These are phyloP conservation scores for Antheraea yamamai DNA, from an alignment of 2,888 invertebrate species.

Conservation along the genomic window DNA sequence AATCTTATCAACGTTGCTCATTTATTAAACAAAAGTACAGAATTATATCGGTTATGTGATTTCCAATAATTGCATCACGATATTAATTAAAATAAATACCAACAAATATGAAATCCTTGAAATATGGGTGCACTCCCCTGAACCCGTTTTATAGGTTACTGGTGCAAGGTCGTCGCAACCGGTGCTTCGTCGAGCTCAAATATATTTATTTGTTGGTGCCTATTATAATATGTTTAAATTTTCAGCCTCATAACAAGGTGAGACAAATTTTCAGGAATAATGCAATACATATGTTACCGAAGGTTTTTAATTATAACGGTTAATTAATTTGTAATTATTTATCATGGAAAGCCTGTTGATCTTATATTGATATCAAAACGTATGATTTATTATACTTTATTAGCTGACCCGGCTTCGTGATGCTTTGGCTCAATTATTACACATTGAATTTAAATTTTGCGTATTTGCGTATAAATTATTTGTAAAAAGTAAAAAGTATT, in stretches of 20 bases:
- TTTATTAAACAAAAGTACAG: neutral
- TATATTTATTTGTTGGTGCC: neutral
- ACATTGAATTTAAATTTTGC: too few relatives aligned
- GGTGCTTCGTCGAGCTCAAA: slow-evolving; percentile 11
- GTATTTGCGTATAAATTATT: too few relatives aligned
- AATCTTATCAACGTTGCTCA: neutral
- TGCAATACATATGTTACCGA: neutral
- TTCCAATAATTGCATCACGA: neutral
- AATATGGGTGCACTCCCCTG: slow-evolving; percentile 41
- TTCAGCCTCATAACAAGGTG: neutral
- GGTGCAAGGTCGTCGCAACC: slow-evolving; percentile 47
- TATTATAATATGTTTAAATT: neutral
- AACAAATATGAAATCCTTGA: slow-evolving; percentile 17
- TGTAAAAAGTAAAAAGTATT: too few relatives aligned
- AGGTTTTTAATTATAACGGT: neutral
- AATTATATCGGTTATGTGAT: neutral
- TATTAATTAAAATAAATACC: slow-evolving; percentile 3
- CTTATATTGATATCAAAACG: too few relatives aligned
- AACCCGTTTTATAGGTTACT: slow-evolving; percentile 58
- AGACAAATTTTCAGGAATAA: neutral
- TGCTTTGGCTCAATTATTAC: too few relatives aligned
- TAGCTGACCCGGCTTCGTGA: too few relatives aligned
- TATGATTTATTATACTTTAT: too few relatives aligned
- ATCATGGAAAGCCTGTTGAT: too few relatives aligned
- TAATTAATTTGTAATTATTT: too few relatives aligned